Percentiles rank a stretch among this genome's conserved stretches.
These are phyloP conservation scores for Paragorgia papillata DNA, from an alignment of 92 coral and sea anemone genomes.

Conservation along the genomic window DNA sequence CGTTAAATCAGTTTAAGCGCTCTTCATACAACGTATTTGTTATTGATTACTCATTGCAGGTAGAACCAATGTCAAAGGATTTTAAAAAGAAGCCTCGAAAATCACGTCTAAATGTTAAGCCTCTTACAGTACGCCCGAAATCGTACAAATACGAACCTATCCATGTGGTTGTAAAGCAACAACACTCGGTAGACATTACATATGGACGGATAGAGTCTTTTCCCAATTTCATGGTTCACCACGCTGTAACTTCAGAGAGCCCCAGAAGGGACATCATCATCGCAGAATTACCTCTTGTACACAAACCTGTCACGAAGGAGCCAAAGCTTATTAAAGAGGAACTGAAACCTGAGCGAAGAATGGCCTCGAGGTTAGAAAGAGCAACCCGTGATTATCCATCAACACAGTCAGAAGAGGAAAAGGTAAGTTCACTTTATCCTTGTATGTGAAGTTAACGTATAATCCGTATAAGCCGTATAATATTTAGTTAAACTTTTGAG, in stretches of 20 bases:
- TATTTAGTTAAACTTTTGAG: too few relatives aligned
- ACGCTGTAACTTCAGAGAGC: constrained; percentile 32
- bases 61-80: not conserved
- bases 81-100: constrained; percentile 16
- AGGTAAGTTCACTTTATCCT: constrained; percentile 1
- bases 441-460: too few relatives aligned
- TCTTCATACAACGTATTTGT: too few relatives aligned
- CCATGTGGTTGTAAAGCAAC: not conserved
- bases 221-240: constrained; percentile 10
- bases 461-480: too few relatives aligned
- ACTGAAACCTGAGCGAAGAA: not conserved
- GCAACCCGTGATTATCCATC: not conserved
- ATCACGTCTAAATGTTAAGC: constrained; percentile 15
- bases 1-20: too few relatives aligned
- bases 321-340: not conserved
- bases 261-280: constrained; percentile 27
- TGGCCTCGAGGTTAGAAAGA: not conserved
- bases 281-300: not conserved
- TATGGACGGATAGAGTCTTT: constrained; percentile 23
- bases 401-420: not conserved
- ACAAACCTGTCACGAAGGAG: not conserved
- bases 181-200: constrained; percentile 19
- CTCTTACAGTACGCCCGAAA: constrained; percentile 25
- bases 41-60: not conserved
- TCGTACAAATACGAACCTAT: constrained; percentile 3